Percentiles rank a stretch among this genome's conserved stretches.
These are phyloP conservation scores for Phymorhynchus buccinoides DNA, from an alignment of 1,140 invertebrate genomes.

Conservation along the genomic window DNA sequence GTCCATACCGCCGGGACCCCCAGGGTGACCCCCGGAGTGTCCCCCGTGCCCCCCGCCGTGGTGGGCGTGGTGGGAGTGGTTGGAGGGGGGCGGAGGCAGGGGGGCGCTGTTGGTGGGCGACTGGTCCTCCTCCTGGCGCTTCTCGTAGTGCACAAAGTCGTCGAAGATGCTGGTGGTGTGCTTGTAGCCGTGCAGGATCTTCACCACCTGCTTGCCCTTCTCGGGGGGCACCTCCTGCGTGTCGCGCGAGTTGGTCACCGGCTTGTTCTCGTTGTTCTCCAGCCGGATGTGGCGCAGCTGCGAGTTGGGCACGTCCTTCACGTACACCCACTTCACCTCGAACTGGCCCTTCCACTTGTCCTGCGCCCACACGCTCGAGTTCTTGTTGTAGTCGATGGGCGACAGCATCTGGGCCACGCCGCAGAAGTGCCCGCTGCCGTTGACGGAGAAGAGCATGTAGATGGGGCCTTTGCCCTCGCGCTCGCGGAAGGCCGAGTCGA, in stretches of 20 bases:
- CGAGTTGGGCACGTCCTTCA: constrained; percentile 90
- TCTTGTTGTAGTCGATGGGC: constrained; percentile 86
- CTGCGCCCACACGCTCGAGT: constrained; percentile 78
- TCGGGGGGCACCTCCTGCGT: constrained; percentile 97
- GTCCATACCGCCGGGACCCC: not conserved
- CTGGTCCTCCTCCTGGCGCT: constrained; percentile 92
- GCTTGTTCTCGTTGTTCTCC: constrained; percentile 99
- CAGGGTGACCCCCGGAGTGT: constrained; percentile 11
- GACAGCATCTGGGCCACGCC: constrained; percentile 98
- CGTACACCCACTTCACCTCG: constrained; percentile 98
- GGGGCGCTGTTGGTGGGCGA: not conserved
- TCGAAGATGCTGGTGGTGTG: constrained; percentile 98
- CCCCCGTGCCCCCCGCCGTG: constrained; percentile 17
- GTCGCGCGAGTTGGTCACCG: constrained; percentile 97
- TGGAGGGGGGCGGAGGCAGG: not conserved
- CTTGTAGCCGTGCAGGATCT: constrained; percentile 89
- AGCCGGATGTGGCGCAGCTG: constrained; percentile 92
- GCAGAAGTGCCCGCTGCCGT: constrained; percentile 98
- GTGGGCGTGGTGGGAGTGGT: not conserved
- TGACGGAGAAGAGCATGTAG: constrained; percentile 96
- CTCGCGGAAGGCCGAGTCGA: constrained; percentile 93
- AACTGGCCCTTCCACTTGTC: constrained; percentile 84
- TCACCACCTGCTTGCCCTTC: constrained; percentile 86
- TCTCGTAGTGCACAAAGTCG: constrained; percentile 97
- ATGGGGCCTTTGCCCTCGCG: constrained; percentile 84